A percentile compares a stretch with the other conserved stretches of the same genome.
These are phyloP conservation scores for Leptobrachium ailaonicum DNA, from an alignment of 2,113 vertebrate genomes.

Conservation along the genomic window DNA sequence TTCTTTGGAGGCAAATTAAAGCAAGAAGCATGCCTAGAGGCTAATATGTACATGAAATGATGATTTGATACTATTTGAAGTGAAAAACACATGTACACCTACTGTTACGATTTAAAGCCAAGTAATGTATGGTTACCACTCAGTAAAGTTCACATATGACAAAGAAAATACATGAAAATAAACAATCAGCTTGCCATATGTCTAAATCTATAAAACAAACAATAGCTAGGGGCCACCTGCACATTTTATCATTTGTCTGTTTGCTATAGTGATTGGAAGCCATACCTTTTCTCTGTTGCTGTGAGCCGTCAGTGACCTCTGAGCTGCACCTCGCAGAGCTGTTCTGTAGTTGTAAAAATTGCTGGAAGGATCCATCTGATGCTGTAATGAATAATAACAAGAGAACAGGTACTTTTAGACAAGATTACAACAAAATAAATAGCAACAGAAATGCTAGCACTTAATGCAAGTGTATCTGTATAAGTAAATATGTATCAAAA, in stretches of 20 bases:
- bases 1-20: no score
- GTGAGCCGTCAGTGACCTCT: slow-evolving; percentile 87
- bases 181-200: neutral
- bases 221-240: slow-evolving; percentile 1
- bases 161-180: neutral
- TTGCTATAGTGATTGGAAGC: neutral
- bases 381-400: slow-evolving; percentile 63
- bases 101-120: no score
- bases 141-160: neutral
- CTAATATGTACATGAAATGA: no score
- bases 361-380: slow-evolving; percentile 96
- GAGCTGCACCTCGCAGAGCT: slow-evolving; percentile 85
- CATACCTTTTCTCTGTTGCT: slow-evolving; percentile 91
- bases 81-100: no score
- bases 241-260: neutral
- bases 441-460: no score
- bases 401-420: no score
- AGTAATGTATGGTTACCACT: no score
- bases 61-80: no score
- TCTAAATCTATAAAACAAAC: slow-evolving; percentile 1
- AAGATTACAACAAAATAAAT: no score
- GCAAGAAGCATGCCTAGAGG: no score
- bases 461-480: neutral
- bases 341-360: slow-evolving; percentile 97
- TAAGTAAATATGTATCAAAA: neutral